phyloP scores from a whole-genome alignment of 2,797 vertebrate species.

The Enteromius fasciolatus region DNA sequence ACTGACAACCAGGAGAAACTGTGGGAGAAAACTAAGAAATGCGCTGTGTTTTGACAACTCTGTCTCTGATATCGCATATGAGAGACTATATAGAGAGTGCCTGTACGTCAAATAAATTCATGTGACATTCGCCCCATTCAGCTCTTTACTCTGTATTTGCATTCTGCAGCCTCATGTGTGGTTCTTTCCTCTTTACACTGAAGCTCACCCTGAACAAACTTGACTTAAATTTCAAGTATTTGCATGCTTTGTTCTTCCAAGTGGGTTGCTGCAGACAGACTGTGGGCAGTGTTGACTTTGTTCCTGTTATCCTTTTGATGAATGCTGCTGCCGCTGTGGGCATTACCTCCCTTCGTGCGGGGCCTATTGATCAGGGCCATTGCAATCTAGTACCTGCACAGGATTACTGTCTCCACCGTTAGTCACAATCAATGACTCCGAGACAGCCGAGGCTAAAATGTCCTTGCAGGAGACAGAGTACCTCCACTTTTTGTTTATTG shows the following conservation, averaged over 20 bases:
- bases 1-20: not conserved
- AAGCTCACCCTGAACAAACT: conserved; percentile 29
- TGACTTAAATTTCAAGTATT: conserved; percentile 43
- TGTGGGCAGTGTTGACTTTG: conserved; percentile 43
- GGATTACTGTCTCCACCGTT: conserved; percentile 52
- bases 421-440: conserved; percentile 55
- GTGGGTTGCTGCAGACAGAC: conserved; percentile 20
- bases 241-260: conserved; percentile 41
- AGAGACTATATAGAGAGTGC: not conserved
- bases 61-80: not conserved
- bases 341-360: conserved; percentile 37
- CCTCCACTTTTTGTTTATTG: conserved; percentile 42
- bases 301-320: conserved; percentile 49
- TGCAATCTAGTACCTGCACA: conserved; percentile 53
- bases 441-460: conserved; percentile 30
- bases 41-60: conserved; percentile 13
- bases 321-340: conserved; percentile 40
- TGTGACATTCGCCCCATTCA: not conserved
- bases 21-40: not conserved
- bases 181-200: not conserved
- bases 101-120: not conserved
- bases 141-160: conserved; percentile 10
- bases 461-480: conserved; percentile 37
- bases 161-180: not conserved
- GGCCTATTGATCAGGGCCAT: conserved; percentile 55